A percentile compares a stretch with the other conserved stretches of the same genome.
These are phyloP conservation scores for Bicyclus anynana DNA, from an alignment of 1,140 invertebrate genomes.

Conservation along the genomic window DNA sequence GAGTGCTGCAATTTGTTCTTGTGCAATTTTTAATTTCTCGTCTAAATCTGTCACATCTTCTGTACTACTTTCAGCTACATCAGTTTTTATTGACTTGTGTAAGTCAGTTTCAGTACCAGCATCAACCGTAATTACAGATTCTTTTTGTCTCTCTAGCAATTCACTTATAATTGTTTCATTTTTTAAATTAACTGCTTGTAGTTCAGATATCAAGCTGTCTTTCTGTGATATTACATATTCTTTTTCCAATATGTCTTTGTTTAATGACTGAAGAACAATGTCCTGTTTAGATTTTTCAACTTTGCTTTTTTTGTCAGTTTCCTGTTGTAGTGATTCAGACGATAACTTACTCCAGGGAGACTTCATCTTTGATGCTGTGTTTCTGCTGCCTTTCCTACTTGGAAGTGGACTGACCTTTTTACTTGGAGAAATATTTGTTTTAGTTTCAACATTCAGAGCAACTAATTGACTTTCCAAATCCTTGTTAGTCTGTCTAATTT, in stretches of 20 bases:
- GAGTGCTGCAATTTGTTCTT: conserved; percentile 78
- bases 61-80: conserved; percentile 17
- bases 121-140: conserved; percentile 32
- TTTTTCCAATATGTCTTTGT: conserved; percentile 73
- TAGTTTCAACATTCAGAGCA: conserved; percentile 43
- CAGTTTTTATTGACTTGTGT: conserved; percentile 36
- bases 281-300: conserved; percentile 53
- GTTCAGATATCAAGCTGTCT: conserved; percentile 47
- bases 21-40: conserved; percentile 58
- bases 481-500: conserved; percentile 76
- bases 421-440: conserved; percentile 34
- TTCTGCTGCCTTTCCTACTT: conserved; percentile 57
- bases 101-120: conserved; percentile 36
- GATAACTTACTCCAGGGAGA: conserved; percentile 68
- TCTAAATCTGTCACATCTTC: conserved; percentile 34
- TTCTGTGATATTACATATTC: conserved; percentile 66
- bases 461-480: conserved; percentile 77
- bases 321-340: conserved; percentile 48
- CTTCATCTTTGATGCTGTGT: conserved; percentile 50
- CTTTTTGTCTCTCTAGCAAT: conserved; percentile 23
- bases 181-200: conserved; percentile 34
- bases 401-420: conserved; percentile 59
- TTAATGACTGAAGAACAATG: conserved; percentile 62
- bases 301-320: conserved; percentile 59
- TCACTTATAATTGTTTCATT: conserved; percentile 44